These are phyloP conservation scores for Axis porcinus DNA, from an alignment of 2,113 vertebrate species.

Conservation along the genomic window DNA sequence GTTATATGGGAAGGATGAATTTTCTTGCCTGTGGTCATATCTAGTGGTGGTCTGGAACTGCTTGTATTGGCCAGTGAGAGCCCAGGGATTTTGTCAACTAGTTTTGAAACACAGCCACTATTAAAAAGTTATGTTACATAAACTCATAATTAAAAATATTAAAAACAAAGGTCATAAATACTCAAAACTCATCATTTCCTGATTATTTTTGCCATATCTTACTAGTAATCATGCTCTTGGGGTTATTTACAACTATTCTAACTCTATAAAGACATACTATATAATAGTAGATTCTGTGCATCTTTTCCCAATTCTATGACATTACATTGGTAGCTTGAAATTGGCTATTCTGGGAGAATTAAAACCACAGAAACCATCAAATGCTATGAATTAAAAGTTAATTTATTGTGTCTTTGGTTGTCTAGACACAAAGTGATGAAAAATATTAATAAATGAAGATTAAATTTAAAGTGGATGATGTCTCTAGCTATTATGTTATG, in stretches of 20 bases:
- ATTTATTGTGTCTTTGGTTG: neutral
- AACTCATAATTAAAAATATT: neutral
- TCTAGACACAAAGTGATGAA: neutral
- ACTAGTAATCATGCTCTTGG: neutral
- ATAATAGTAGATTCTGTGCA: neutral
- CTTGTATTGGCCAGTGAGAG: neutral
- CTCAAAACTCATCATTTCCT: neutral
- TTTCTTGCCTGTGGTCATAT: neutral
- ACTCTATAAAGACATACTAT: neutral
- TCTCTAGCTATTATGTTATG: neutral
- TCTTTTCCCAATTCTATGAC: neutral
- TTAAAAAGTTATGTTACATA: neutral
- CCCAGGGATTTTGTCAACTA: neutral
- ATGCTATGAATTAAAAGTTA: neutral
- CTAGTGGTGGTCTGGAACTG: neutral
- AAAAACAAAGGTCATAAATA: neutral
- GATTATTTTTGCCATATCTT: neutral
- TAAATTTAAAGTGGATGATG: neutral
- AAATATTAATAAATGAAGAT: slow-evolving; percentile 14
- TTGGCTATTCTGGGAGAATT: neutral
- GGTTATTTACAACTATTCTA: neutral
- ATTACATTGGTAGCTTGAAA: neutral
- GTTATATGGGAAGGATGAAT: neutral
- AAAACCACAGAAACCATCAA: neutral
- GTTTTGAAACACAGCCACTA: neutral